phyloP scores from a whole-genome alignment of 1,140 invertebrate species.

The Trypoxylus dichotomus region DNA sequence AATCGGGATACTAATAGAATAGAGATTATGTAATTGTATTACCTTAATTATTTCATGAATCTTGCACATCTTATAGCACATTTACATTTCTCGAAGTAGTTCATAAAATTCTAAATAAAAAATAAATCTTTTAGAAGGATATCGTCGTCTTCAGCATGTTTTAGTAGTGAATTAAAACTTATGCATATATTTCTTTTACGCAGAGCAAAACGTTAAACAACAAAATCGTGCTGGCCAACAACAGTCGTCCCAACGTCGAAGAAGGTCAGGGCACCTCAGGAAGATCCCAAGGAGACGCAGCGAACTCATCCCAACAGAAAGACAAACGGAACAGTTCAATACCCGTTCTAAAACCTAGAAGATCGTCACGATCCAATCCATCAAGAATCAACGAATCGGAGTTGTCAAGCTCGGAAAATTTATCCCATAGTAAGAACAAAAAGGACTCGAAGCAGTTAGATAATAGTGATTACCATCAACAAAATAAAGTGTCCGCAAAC shows the following conservation, averaged over 20 bases:
- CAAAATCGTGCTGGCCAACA: constrained; percentile 25
- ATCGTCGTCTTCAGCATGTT: not conserved
- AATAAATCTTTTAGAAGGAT: too few species aligned
- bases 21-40: too few species aligned
- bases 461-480: not conserved
- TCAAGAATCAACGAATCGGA: not conserved
- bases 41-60: too few species aligned
- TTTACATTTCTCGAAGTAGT: too few species aligned
- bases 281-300: constrained; percentile 4
- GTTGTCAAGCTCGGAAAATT: not conserved
- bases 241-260: not conserved
- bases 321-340: not conserved
- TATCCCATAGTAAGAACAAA: not conserved
- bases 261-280: not conserved
- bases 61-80: too few species aligned
- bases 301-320: not conserved
- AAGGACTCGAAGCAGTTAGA: not conserved
- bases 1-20: too few species aligned
- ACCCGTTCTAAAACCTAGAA: not conserved
- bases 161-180: not conserved
- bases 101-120: too few species aligned
- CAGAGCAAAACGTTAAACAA: constrained; percentile 5
- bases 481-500: not conserved
- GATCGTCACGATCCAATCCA: not conserved
- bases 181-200: not conserved